Conservation (phyloP, 2,113 vertebrate genomes). For the Zootoca vivipara region DNA sequence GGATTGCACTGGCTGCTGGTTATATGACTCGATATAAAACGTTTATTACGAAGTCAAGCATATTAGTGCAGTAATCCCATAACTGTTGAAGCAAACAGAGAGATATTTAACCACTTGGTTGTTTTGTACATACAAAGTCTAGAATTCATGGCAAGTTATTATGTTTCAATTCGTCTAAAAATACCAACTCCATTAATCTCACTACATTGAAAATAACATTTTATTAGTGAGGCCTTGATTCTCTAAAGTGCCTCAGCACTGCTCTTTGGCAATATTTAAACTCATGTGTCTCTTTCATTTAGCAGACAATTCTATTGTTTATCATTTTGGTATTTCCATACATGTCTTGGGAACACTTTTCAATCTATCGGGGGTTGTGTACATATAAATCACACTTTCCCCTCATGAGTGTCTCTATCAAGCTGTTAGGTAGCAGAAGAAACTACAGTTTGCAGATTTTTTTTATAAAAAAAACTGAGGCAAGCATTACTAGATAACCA, state of each 20-base stretch:
- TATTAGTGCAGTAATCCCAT: slow-evolving; percentile 7
- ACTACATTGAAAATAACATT: slow-evolving; percentile 11
- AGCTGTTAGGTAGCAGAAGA: too few relatives aligned
- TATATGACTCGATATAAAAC: not conserved
- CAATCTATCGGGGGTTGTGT: too few relatives aligned
- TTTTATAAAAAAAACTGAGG: too few relatives aligned
- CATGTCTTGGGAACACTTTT: not conserved
- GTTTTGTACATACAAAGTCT: slow-evolving; percentile 35
- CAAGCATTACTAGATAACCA: too few relatives aligned
- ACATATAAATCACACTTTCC: too few relatives aligned
- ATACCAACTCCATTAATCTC: slow-evolving; percentile 12
- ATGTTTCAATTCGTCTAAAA: slow-evolving; percentile 11
- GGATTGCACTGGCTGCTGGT: not conserved
- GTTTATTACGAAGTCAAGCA: not conserved
- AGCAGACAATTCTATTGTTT: not conserved
- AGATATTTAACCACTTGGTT: not conserved
- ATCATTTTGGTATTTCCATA: not conserved
- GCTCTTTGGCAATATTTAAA: not conserved
- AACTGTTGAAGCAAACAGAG: slow-evolving; percentile 3
- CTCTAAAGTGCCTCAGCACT: slow-evolving; percentile 26
- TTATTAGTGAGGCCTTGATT: slow-evolving; percentile 23
- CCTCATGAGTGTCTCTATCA: too few relatives aligned
- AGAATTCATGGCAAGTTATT: slow-evolving; percentile 26
- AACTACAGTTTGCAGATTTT: too few relatives aligned
- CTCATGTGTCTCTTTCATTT: slow-evolving; percentile 7